Conservation (phyloP, 2,113 vertebrate species). For the Crotalus tigris region DNA sequence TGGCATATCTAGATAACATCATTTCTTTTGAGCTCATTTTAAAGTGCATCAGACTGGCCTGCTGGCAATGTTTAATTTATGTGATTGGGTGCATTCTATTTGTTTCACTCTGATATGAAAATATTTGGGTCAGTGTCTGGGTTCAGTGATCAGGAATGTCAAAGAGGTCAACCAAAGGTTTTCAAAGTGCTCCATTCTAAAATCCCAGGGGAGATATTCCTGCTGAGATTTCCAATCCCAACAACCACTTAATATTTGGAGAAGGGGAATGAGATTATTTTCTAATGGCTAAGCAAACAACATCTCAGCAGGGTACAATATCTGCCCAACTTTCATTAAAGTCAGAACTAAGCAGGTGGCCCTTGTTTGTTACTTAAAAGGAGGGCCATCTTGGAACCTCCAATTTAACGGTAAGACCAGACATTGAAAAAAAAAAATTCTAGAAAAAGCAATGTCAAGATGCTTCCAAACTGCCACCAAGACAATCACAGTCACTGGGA, state of each 20-base stretch:
- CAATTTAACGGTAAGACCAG: not conserved
- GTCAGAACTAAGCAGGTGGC: not conserved
- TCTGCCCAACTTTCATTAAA: not conserved
- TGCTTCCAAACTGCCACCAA: not conserved
- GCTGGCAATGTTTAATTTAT: not conserved
- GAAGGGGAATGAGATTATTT: not conserved
- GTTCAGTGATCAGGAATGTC: not conserved
- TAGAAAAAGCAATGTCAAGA: not conserved
- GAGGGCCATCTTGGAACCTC: not conserved
- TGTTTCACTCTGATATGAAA: not conserved
- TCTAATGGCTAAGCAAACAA: not conserved
- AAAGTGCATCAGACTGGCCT: not conserved
- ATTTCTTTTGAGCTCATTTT: not conserved
- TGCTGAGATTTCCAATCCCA: not conserved
- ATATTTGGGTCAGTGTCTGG: not conserved
- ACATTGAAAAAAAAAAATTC: not conserved
- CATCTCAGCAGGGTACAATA: not conserved
- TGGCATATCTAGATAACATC: not conserved
- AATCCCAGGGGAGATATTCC: not conserved
- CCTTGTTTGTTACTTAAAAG: not conserved
- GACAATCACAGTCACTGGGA: not conserved
- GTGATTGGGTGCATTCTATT: not conserved
- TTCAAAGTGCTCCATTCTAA: not conserved
- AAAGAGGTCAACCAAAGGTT: not conserved
- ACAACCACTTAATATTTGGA: not conserved